Base-by-base conservation (phyloP, 2,888 invertebrate species). In the Cryptus viduatorius region DNA sequence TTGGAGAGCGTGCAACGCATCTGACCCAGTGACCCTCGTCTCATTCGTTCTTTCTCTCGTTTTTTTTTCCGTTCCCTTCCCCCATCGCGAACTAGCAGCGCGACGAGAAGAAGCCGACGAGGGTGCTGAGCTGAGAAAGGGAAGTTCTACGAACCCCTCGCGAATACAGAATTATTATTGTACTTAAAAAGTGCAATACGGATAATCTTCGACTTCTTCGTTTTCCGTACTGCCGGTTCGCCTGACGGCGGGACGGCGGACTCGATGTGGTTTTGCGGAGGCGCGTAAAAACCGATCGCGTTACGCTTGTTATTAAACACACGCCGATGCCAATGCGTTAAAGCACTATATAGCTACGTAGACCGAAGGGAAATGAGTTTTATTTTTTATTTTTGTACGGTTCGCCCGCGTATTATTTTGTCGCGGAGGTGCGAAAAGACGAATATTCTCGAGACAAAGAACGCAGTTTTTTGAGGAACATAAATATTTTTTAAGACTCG, bases 11-110 rank as follows among this genome's bases (percentile, higher is more conserved):
- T 87, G 89, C 89, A 89, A 90, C 90, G 90, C 90, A 89, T 92
- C 89, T 92, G 93, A 93, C 93, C 93, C 90, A 93, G 92, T 93
- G 92, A 93, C 92, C 92, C 92, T 91, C 89, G 85, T 84, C 82
- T 77, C 80, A 75, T 87, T 85, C 87, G 79, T 81, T 81, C 59
- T 79, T 77, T 77, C 48, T 81, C 10, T 42, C 16, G 29, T 46
- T 44, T 69, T 72, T 71, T 78, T 42, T 69, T 61, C 59, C n/a
- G 78, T 46, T 69, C 69, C 65, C 72, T 19, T 29, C 67, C 72
- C 59, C 61, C 29, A n/a, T 4, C 31, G 16, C 24, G 50, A 8
- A 76, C 79, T 76, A 59, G 42, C 72, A 31, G 37, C 53, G 10
- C 64, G 16, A 14, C 61, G 29, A n/a, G n/a, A 53, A n/a, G 53